phyloP scores from a whole-genome alignment of 1,140 invertebrate genomes.

The Aphis craccivora region DNA sequence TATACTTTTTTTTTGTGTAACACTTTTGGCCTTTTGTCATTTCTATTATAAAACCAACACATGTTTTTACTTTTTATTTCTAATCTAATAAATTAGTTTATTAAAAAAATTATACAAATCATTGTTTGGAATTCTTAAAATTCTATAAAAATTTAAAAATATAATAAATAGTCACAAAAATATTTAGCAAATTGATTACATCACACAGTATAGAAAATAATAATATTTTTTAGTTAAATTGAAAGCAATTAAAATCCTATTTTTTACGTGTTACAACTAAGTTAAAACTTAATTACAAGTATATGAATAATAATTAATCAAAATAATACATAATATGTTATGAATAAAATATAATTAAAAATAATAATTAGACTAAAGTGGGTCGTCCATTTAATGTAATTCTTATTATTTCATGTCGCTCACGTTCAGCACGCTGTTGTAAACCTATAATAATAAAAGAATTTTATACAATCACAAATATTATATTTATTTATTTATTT shows the following conservation, averaged over 20 bases:
- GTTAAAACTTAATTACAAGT: neutral
- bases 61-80: neutral
- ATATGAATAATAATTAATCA: neutral
- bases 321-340: neutral
- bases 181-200: neutral
- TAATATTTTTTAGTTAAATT: too few species aligned
- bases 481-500: neutral
- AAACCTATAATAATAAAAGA: neutral
- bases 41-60: neutral
- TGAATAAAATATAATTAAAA: too few species aligned
- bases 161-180: neutral
- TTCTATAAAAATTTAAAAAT: neutral
- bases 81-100: neutral
- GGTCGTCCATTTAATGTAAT: neutral
- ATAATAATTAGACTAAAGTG: too few species aligned
- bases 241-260: too few species aligned
- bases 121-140: neutral
- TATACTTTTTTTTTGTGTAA: neutral
- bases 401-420: neutral
- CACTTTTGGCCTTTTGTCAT: too few species aligned
- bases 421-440: neutral
- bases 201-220: neutral
- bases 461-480: neutral
- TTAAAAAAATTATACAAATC: neutral
- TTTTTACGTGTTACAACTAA: too few species aligned